A percentile compares a stretch with the other conserved stretches of the same genome.
phyloP scores from a whole-genome alignment of 2,113 vertebrate genomes.

The Neotragus moschatus region DNA sequence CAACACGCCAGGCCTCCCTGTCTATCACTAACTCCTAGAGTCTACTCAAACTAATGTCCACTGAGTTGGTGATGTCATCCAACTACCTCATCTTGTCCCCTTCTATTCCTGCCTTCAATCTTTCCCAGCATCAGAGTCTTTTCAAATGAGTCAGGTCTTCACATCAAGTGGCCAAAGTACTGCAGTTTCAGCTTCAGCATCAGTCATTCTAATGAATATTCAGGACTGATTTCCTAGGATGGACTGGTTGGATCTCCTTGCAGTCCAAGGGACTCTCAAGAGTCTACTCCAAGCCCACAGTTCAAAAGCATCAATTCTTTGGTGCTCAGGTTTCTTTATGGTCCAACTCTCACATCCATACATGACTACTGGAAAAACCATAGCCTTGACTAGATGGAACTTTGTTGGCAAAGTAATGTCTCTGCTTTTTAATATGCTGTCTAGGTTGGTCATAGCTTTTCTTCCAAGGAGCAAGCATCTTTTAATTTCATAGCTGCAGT shows the following conservation, averaged over 20 bases:
- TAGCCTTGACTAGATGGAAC: rapidly evolving
- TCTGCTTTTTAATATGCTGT: not conserved
- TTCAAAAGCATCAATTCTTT: not conserved
- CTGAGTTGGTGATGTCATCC: not conserved
- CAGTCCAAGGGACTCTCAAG: not conserved
- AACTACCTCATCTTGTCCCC: rapidly evolving
- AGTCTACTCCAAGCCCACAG: not conserved
- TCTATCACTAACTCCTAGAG: not conserved
- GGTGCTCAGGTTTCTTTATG: not conserved
- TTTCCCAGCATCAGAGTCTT: not conserved
- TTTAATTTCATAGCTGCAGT: not conserved
- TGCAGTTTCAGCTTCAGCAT: not conserved
- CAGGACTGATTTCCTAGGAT: not conserved
- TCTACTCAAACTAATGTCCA: not conserved
- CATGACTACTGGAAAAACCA: not conserved
- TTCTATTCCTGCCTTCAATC: not conserved
- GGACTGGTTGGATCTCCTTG: not conserved
- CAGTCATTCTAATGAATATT: not conserved
- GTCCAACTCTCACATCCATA: not conserved
- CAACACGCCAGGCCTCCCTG: not conserved
- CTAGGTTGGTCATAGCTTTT: not conserved
- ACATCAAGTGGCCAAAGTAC: not conserved
- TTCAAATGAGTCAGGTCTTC: not conserved
- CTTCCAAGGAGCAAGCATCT: not conserved
- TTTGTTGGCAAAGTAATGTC: not conserved